Evolutionary conservation across 2,797 vertebrate genomes (phyloP).

Genomic region (Chelonia mydas): DNA sequence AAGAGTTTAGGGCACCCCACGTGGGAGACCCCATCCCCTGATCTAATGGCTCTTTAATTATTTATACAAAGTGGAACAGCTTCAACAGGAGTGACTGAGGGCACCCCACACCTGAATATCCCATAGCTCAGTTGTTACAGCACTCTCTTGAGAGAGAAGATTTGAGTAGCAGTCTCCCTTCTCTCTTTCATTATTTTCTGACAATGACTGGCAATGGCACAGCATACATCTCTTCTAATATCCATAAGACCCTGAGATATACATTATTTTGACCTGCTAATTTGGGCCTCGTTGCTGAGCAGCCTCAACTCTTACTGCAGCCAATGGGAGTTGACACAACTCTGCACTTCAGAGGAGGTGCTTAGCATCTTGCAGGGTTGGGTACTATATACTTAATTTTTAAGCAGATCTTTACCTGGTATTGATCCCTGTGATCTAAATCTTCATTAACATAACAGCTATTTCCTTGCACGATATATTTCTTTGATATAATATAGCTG

Average conservation of each 20-base stretch:
- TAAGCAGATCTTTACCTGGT: background rate
- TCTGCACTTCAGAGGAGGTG: background rate
- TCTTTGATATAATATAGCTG: background rate
- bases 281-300: rapidly evolving
- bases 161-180: no score
- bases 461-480: background rate
- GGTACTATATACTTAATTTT: background rate
- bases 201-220: background rate
- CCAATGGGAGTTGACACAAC: background rate
- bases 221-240: background rate
- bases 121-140: no score
- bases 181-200: background rate
- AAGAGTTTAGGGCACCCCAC: no score
- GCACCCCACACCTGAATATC: no score
- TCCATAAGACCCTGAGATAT: background rate
- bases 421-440: background rate
- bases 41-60: no score
- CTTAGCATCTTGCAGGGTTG: background rate
- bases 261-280: background rate
- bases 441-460: background rate
- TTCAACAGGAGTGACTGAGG: no score
- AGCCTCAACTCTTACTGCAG: background rate
- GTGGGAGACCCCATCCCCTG: no score
- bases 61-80: no score
- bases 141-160: no score